Percentiles rank a stretch among this genome's conserved stretches.
Conservation (phyloP, 2,797 vertebrate species). For the Gephyroberyx darwinii region DNA sequence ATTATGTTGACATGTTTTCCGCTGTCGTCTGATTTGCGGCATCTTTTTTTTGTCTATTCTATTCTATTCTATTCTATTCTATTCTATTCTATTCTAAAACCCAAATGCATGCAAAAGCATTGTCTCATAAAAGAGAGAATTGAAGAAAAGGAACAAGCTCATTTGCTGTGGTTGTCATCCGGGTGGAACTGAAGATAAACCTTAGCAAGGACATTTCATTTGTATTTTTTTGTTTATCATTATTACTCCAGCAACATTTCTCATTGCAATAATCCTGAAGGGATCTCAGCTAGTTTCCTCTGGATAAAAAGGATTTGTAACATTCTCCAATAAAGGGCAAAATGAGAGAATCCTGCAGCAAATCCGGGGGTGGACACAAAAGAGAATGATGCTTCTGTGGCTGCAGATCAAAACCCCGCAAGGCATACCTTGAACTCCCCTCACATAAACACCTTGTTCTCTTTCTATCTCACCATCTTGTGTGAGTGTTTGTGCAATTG, state of each 20-base stretch:
- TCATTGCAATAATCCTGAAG: neutral
- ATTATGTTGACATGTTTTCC: neutral
- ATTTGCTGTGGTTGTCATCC: neutral
- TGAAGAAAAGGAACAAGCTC: neutral
- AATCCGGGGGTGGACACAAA: constrained; percentile 29
- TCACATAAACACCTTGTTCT: constrained; percentile 22
- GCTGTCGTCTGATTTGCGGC: neutral
- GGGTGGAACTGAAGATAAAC: constrained; percentile 9
- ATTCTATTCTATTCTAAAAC: neutral
- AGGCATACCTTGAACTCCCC: constrained; percentile 38
- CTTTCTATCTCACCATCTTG: constrained; percentile 28
- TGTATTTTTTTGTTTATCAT: no score
- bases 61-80: neutral
- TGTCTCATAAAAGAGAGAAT: neutral
- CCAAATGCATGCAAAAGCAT: neutral
- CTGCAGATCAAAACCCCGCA: constrained; percentile 30
- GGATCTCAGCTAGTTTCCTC: constrained; percentile 20
- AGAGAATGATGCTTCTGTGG: constrained; percentile 11
- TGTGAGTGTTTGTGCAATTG: neutral
- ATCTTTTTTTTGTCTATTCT: neutral
- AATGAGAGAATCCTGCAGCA: constrained; percentile 14
- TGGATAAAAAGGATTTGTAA: constrained; percentile 33
- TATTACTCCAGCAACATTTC: neutral
- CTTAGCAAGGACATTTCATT: neutral
- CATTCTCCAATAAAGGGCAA: constrained; percentile 18